These are phyloP conservation scores for Tipula vernalis DNA, from an alignment of 2,888 invertebrate species.

Conservation along the genomic window DNA sequence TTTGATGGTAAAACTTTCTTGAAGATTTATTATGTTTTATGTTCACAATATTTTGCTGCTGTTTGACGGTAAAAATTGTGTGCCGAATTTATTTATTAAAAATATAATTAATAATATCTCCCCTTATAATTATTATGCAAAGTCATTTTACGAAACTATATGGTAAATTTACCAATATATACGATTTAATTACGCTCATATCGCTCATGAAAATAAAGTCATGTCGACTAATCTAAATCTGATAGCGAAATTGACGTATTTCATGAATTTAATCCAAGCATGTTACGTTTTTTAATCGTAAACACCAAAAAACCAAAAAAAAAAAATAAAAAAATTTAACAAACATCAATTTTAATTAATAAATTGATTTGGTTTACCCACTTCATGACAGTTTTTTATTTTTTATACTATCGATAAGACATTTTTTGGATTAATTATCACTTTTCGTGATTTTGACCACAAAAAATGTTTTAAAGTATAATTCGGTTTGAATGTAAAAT, in stretches of 20 bases:
- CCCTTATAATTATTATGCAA: too few relatives aligned
- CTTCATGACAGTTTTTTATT: background rate
- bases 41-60: too few relatives aligned
- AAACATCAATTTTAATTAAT: background rate
- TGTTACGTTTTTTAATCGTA: background rate
- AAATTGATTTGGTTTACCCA: background rate
- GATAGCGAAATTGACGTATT: background rate
- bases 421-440: background rate
- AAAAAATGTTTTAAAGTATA: background rate
- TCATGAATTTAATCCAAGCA: background rate
- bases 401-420: background rate
- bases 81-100: too few relatives aligned
- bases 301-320: background rate
- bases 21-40: too few relatives aligned
- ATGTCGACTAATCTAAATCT: background rate
- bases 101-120: too few relatives aligned
- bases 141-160: background rate
- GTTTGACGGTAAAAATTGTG: too few relatives aligned
- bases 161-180: background rate
- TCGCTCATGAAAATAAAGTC: background rate
- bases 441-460: background rate
- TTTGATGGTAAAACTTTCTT: too few relatives aligned
- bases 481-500: background rate
- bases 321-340: too few relatives aligned
- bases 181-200: background rate